Evolutionary conservation across 2,797 vertebrate genomes (phyloP), one percentile per base, ranked within the genome.

Genomic region (Dipus sagitta): DNA sequence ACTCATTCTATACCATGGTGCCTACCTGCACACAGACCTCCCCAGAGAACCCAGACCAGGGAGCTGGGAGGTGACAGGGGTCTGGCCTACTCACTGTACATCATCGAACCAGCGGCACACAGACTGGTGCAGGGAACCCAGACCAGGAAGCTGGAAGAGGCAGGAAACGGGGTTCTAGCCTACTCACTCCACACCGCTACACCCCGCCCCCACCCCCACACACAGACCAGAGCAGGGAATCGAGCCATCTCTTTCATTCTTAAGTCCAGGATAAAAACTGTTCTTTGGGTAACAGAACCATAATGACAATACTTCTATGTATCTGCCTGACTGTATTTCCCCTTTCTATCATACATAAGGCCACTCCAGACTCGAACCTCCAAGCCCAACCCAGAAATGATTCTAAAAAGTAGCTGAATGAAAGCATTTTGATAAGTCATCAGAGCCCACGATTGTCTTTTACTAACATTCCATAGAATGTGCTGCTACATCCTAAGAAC

Each of bases 351-450:
- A 38, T 15, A 90, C 47, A 14, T 64, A 52, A 84, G 28, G 20
- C 60, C 71, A n/a, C 68, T 93, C 26, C 54, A 42, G 34, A 47
- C 30, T 82, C 26, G 82, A 90, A 85, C 11, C 11, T 64, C 52
- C 38, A 88, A 93, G 81, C 77, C 79, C 11, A 86, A 2, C 14
- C 79, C 65, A 82, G 60, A 93, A 92, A 32, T 30, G 30, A 92
- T 93, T 84, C 77, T 93, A 85, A 96, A 94, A 92, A 10, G 68
- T 21, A 32, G n/a, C 74, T 94, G 92, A 89, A 93, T 97, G 88
- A 87, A 81, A 95, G 97, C 92, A 93, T 83, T 94, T 75, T 92
- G 95, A 93, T 92, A 89, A 95, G 65, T 72, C 86, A 87, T 96
- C 90, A 93, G 91, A 96, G 77, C 52, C 86, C 2, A 4, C 86